Evolutionary conservation across 1,140 invertebrate genomes (phyloP).

Genomic region (Drosophila jambulina): DNA sequence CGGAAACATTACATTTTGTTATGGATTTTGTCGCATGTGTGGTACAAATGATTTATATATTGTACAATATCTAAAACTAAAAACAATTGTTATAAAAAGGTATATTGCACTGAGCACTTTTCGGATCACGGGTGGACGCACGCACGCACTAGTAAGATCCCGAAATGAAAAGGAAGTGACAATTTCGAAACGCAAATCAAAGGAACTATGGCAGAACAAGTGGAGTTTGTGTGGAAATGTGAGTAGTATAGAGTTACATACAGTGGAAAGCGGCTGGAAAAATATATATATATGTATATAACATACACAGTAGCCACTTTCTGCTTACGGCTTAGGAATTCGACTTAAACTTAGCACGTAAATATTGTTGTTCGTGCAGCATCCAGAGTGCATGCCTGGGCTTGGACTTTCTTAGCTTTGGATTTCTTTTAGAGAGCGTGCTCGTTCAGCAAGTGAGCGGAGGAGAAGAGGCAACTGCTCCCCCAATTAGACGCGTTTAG

Average conservation of each 20-base stretch:
- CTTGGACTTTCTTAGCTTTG: conserved; percentile 25
- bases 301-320: conserved; percentile 49
- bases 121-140: neutral
- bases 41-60: conserved; percentile 28
- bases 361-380: conserved; percentile 53
- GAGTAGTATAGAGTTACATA: conserved; percentile 29
- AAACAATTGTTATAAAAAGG: conserved; percentile 7
- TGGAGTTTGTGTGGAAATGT: conserved; percentile 35
- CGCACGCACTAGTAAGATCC: neutral
- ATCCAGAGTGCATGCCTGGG: conserved; percentile 5
- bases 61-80: conserved; percentile 40
- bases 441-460: conserved; percentile 64
- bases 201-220: conserved; percentile 35
- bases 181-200: conserved; percentile 28
- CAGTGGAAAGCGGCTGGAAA: conserved; percentile 41
- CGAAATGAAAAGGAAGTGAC: neutral
- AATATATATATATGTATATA: conserved; percentile 33
- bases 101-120: conserved; percentile 45
- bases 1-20: conserved; percentile 24
- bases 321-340: conserved; percentile 60
- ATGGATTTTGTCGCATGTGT: conserved; percentile 26
- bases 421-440: conserved; percentile 67
- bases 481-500: conserved; percentile 35
- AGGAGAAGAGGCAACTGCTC: neutral
- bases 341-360: conserved; percentile 57